Conservation (phyloP, 2,888 invertebrate genomes). For the Cenopis cana region DNA sequence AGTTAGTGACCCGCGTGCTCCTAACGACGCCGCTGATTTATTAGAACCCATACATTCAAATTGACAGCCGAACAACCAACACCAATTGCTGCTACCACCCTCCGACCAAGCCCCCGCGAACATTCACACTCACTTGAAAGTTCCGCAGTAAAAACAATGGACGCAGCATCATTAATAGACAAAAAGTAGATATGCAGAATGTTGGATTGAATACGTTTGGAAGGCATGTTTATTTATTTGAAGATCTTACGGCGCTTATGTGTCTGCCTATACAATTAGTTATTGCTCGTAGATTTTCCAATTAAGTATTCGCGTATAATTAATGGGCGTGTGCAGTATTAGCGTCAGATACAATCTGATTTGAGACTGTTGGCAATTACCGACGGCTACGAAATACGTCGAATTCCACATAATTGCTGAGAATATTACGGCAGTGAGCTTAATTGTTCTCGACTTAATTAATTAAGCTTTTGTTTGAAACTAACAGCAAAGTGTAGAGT, state of each 20-base stretch:
- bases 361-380: conserved; percentile 78
- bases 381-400: conserved; percentile 81
- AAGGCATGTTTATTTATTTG: conserved; percentile 46
- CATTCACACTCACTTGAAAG: neutral
- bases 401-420: conserved; percentile 83
- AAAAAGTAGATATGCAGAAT: conserved; percentile 27
- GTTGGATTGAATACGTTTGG: neutral
- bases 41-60: conserved; percentile 70
- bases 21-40: conserved; percentile 74
- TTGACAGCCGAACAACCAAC: conserved; percentile 63
- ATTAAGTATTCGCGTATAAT: conserved; percentile 77
- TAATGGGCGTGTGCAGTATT: conserved; percentile 79
- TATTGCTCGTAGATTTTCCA: conserved; percentile 74
- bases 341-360: conserved; percentile 80
- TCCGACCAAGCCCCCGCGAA: conserved; percentile 3
- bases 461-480: conserved; percentile 86
- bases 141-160: neutral
- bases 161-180: conserved; percentile 13
- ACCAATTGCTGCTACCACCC: conserved; percentile 32
- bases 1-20: conserved; percentile 51
- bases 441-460: conserved; percentile 86
- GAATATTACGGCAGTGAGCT: conserved; percentile 84
- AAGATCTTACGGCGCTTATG: conserved; percentile 57
- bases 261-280: conserved; percentile 67
- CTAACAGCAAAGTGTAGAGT: conserved; percentile 85